Conservation (phyloP, 2,888 invertebrate species). For the Clistopyga incitator region DNA sequence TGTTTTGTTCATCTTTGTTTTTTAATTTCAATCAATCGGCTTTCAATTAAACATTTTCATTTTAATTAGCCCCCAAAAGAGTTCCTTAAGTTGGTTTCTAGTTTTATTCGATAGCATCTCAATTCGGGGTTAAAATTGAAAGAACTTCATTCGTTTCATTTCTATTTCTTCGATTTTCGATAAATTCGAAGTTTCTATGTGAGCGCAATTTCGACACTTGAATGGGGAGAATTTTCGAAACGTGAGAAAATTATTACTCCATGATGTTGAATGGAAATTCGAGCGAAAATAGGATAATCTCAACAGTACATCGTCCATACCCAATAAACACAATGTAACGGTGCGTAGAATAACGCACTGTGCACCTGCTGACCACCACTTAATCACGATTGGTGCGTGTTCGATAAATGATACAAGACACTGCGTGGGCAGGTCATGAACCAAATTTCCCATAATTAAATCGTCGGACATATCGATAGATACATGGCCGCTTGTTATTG, state of each 20-base stretch:
- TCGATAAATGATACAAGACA: slow-evolving; percentile 50
- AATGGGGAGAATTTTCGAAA: background rate
- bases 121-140: too few relatives aligned
- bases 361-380: slow-evolving; percentile 35
- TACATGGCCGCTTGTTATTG: background rate
- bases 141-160: too few relatives aligned
- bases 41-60: too few relatives aligned
- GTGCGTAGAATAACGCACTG: slow-evolving; percentile 1
- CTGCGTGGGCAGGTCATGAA: slow-evolving; percentile 21
- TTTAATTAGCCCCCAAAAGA: too few relatives aligned
- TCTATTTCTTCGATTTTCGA: too few relatives aligned
- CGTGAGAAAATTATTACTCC: background rate
- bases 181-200: too few relatives aligned
- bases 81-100: too few relatives aligned
- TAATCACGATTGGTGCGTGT: slow-evolving; percentile 43
- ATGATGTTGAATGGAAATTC: background rate
- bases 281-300: background rate
- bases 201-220: background rate
- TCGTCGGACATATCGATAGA: slow-evolving; percentile 9
- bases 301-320: background rate
- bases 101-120: too few relatives aligned
- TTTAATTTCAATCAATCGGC: too few relatives aligned
- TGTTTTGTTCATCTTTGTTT: background rate
- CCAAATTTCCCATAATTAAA: slow-evolving; percentile 51
- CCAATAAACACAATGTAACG: background rate